Evolutionary conservation across 1,140 invertebrate genomes (phyloP), one percentile per base, ranked within the genome.

Genomic region (Zaprionus camerounensis): DNA sequence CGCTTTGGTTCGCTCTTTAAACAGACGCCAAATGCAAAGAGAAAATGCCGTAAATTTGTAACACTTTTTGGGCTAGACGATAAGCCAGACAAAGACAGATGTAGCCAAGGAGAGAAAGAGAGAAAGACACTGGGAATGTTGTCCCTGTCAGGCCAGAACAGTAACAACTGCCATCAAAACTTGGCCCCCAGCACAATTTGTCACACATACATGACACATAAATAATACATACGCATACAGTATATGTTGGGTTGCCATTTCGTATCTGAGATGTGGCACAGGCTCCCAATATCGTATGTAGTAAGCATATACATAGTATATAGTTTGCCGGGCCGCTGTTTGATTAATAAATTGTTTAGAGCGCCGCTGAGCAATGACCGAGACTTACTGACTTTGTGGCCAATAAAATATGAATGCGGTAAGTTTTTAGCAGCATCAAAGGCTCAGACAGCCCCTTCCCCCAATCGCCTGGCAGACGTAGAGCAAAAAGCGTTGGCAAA

Each of bases 311-410:
- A 49, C 12, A 22, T 22, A 49, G 17, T 49, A 49, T 22, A 49
- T 49, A 53, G 28, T 70, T 74, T 22, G 20, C 1, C 34, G 70
- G 72, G 64, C 17, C 34, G 51, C 80, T 81, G 74, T 87, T 87
- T 87, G 84, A 87, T 87, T 87, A 87, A 87, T 84, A 88, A 90
- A 88, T 88, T 88, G 81, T 90, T 88, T 81, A 84, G 84, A 88
- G 70, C 71, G 57, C 44, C 61, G 73, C 73, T 76, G 73, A 76
- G 74, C 69, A 72, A 67, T 75, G 67, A 75, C 72, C 72, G 53
- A 86, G 76, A 86, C 80, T 86, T 86, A 86, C 82, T 82, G 82
- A 85, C 81, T 87, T 46, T 88, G 81, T 81, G 81, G 71, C 81
- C 84, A 81, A 88, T 88, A 88, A 88, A 88, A 88, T 88, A 88